phyloP scores from a whole-genome alignment of 2,797 vertebrate species.

The Rhabdomys pumilio region DNA sequence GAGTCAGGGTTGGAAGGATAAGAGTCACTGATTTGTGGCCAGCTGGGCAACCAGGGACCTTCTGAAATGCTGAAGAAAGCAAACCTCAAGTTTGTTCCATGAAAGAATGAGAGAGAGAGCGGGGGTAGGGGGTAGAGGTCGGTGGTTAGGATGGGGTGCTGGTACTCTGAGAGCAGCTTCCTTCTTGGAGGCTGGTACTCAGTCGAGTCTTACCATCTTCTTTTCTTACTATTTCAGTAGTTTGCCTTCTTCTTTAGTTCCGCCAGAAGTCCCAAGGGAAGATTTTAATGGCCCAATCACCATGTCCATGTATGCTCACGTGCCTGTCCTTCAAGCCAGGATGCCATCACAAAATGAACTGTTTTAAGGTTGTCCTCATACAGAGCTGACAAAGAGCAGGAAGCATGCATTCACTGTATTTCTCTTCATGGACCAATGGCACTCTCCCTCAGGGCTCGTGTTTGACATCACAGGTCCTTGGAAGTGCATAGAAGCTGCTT shows the following conservation, averaged over 20 bases:
- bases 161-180: neutral
- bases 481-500: neutral
- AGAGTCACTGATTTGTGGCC: neutral
- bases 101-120: neutral
- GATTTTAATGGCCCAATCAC: neutral
- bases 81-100: neutral
- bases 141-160: neutral
- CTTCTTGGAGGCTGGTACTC: neutral
- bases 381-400: neutral
- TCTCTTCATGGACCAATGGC: neutral
- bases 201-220: neutral
- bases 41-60: neutral
- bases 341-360: neutral
- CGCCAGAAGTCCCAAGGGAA: neutral
- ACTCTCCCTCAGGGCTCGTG: neutral
- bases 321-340: neutral
- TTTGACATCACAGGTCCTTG: neutral
- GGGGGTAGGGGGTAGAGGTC: neutral
- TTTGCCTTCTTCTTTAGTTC: neutral
- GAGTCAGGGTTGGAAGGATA: neutral
- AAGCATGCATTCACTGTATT: neutral
- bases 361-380: neutral
- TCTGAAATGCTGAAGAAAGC: neutral
- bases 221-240: neutral
- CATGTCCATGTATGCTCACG: neutral